These are phyloP conservation scores for Nipponacmea schrenckii DNA, from an alignment of 2,888 invertebrate species.

Conservation along the genomic window DNA sequence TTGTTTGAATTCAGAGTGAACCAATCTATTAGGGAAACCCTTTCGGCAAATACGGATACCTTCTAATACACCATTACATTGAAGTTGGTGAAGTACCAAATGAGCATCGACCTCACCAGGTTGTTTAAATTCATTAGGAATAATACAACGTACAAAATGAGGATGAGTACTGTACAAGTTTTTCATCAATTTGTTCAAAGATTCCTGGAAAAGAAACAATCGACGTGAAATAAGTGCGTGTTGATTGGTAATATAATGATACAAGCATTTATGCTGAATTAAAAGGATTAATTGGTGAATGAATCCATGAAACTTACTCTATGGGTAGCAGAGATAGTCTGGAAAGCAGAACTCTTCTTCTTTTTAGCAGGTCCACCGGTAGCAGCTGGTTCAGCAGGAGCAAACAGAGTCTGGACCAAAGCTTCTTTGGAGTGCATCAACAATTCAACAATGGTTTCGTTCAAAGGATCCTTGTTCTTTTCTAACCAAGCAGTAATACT, in stretches of 20 bases:
- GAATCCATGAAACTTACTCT: no score
- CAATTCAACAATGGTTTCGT: constrained; percentile 98
- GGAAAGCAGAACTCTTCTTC: constrained; percentile 97
- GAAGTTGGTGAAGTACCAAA: constrained; percentile 98
- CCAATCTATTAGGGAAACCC: constrained; percentile 99
- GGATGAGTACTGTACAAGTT: constrained; percentile 32
- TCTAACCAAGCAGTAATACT: constrained; percentile 99
- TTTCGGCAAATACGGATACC: constrained; percentile 99
- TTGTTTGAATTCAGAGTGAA: constrained; percentile 98
- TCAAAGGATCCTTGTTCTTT: constrained; percentile 99
- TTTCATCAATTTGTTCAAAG: constrained; percentile 88
- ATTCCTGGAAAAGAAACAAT: constrained; percentile 39
- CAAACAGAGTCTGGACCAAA: constrained; percentile 46
- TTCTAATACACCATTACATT: constrained; percentile 99
- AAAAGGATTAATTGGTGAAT: no score
- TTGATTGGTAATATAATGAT: no score
- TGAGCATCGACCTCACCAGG: constrained; percentile 85
- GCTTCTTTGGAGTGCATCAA: constrained; percentile 80
- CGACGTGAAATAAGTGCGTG: no score
- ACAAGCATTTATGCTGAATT: no score
- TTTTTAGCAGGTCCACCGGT: constrained; percentile 75
- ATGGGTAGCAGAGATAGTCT: constrained; percentile 98
- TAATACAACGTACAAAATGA: constrained; percentile 88
- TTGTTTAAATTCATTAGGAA: constrained; percentile 81
- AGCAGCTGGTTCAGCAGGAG: constrained; percentile 11